Evolutionary conservation across 2,113 vertebrate species (phyloP).

Genomic region (Lamprotornis superbus): DNA sequence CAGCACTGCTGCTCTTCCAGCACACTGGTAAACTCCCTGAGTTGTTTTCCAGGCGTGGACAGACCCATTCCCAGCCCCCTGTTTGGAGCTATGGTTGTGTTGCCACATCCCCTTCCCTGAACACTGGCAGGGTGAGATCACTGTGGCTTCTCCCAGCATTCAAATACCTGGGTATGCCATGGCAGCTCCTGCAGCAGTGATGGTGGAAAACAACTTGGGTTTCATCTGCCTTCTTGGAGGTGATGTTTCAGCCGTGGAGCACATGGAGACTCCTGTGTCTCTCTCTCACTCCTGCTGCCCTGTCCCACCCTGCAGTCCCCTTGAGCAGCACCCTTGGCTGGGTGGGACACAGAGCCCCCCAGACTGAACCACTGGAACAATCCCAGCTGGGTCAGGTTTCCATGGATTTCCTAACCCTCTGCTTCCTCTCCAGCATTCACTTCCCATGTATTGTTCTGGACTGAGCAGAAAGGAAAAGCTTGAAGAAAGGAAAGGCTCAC

Average conservation of each 20-base stretch:
- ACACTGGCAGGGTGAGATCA: rapidly evolving
- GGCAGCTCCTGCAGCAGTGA: not conserved
- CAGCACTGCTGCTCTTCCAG: not conserved
- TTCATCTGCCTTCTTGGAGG: not conserved
- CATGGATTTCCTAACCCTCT: not conserved
- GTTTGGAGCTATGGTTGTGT: not conserved
- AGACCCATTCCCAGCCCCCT: not conserved
- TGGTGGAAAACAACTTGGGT: not conserved
- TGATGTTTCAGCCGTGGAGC: not conserved
- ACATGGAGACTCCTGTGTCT: not conserved
- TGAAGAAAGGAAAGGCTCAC: not conserved
- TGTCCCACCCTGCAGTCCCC: not conserved
- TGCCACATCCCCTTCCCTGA: not conserved
- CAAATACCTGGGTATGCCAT: not conserved
- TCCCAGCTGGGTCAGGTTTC: not conserved
- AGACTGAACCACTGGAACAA: not conserved
- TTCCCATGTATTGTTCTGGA: slow-evolving; percentile 44
- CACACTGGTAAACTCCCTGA: not conserved
- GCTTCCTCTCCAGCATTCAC: not conserved
- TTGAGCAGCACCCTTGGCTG: rapidly evolving
- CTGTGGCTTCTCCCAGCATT: not conserved
- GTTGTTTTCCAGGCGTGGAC: not conserved
- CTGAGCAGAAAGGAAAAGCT: slow-evolving; percentile 4
- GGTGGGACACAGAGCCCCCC: not conserved
- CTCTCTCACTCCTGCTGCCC: not conserved